Evolutionary conservation across 2,797 vertebrate species (phyloP).

Genomic region (Xenops minutus): DNA sequence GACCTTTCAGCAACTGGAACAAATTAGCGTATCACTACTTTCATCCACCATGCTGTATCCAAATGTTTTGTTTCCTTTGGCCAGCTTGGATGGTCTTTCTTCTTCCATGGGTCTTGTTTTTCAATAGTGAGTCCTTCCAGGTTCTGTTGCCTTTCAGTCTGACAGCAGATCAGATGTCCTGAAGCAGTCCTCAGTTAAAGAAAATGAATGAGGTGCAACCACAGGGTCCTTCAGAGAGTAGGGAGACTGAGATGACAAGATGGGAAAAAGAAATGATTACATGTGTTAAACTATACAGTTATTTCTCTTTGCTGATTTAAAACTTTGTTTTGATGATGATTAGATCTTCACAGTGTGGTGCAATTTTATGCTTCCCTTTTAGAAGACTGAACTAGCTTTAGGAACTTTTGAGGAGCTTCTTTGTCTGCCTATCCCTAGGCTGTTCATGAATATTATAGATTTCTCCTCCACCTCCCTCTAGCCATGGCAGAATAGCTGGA

Average conservation of each 20-base stretch:
- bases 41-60: background rate
- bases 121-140: fast-evolving
- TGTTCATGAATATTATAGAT: background rate
- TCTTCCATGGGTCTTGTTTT: background rate
- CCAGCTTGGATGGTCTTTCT: background rate
- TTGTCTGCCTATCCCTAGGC: background rate
- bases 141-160: background rate
- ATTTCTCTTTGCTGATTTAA: background rate
- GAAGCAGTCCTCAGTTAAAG: background rate
- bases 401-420: background rate
- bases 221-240: background rate
- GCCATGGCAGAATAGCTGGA: background rate
- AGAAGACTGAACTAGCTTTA: background rate
- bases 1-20: background rate
- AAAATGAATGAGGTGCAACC: background rate
- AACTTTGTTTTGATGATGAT: background rate
- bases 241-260: background rate
- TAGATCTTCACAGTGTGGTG: background rate
- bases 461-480: fast-evolving
- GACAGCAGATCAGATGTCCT: background rate
- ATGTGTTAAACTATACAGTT: background rate
- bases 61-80: background rate
- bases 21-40: background rate
- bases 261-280: background rate
- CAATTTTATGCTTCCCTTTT: background rate